phyloP scores from a whole-genome alignment of 2,113 vertebrate genomes.

The Butorides virescens region DNA sequence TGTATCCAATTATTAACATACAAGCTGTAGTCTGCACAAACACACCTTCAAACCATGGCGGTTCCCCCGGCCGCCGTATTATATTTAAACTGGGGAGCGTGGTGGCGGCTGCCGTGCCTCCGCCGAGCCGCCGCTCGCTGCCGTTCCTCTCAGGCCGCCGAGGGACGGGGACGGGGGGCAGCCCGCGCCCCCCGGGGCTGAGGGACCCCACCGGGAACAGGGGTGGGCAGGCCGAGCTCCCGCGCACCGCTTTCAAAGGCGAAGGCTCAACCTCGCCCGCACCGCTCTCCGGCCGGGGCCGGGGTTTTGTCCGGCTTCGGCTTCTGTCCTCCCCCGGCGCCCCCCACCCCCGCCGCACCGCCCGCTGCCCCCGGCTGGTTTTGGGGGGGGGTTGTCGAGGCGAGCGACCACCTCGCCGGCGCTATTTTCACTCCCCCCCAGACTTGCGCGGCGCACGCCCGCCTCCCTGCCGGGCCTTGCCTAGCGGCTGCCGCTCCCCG shows the following conservation, averaged over 20 bases:
- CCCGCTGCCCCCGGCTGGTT: neutral
- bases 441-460: conserved; percentile 32
- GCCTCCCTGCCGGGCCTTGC: conserved; percentile 33
- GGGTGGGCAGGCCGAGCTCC: neutral
- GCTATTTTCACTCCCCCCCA: conserved; percentile 13
- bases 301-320: neutral
- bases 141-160: conserved; percentile 44
- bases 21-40: conserved; percentile 74
- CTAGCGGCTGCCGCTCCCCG: neutral
- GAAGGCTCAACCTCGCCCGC: neutral
- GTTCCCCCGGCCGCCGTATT: conserved; percentile 64
- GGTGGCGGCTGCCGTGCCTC: conserved; percentile 51
- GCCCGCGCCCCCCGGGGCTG: neutral
- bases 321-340: neutral
- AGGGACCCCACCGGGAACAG: neutral
- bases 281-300: neutral
- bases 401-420: neutral
- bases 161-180: conserved; percentile 12
- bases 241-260: neutral
- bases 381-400: neutral
- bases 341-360: neutral
- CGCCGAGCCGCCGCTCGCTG: conserved; percentile 42
- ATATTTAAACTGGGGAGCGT: conserved; percentile 61
- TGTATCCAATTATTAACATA: conserved; percentile 79
- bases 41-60: conserved; percentile 75